Base-by-base conservation (phyloP, 1,140 invertebrate species). In the Diplogasteroides magnus region DNA sequence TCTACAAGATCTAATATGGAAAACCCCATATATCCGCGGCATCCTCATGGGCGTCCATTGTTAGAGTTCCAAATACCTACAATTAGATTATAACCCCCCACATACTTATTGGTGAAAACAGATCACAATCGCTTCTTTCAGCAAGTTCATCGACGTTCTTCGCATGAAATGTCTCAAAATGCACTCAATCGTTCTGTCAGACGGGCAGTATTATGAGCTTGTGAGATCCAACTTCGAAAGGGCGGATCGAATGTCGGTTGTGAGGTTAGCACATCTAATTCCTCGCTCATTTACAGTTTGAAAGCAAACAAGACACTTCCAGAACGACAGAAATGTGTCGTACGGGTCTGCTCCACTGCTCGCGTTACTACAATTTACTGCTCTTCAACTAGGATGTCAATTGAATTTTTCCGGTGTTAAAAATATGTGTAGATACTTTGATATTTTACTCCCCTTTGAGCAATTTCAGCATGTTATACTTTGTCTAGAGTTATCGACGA, bases 221-320 rank as follows among this genome's bases (percentile, higher is more conserved):
- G 94, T 98, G 15, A 97, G 97, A 84, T 95, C 95, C 0, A 99
- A 99, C 84, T 99, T 98, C 83, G 96, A 98, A 84, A 87, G 97
- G 77, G 96, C 97, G 1, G 95, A 98, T 84, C 87, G 96, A 74
- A 88, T 88, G 60, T 97, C 95, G 0, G 94, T 98, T 15, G 95
- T 99, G 0, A 86, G 96, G 29, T 97, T 94, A 13, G 91, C 91
- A 11, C 37, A 48, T 48, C 19, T 48, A 11, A 19, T 19, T 19
- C 37, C 6, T 11, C 37, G 97, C 92, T 37, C 37, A 6, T 75
- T 14, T 25, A 48, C 27, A 6, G 63, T 58, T 19, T 37, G 14
- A 26, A 56, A 1, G 15, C 26, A 32, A 6, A 69, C 19, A 6
- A 67, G 72, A n/a, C 58, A 19, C 23, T 64, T 74, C 62, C 61